Base-by-base conservation (phyloP, 2,113 vertebrate species). In the Panthera tigris region DNA sequence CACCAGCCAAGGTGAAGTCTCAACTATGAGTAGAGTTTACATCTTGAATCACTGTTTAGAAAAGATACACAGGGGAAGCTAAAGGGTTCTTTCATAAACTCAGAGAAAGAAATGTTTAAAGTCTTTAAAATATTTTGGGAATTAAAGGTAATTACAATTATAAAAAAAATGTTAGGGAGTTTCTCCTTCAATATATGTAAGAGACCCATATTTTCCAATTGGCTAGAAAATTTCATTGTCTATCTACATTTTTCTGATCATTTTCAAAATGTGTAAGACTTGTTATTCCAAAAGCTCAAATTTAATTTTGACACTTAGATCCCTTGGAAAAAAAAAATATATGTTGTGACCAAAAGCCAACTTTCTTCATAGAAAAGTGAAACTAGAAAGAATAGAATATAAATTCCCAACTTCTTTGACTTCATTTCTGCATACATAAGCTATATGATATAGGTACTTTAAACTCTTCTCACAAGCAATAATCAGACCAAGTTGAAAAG, bases 51-150 rank as follows among this genome's bases (percentile, higher is more conserved):
- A 61, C 73, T 61, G 15, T 71, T 95, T n/a, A 69, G 39, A 85
- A 94, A 76, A 95, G 83, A 92, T 55, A 11, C 65, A 69, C 11
- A 76, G 29, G 10, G 19, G 55, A 89, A 84, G 11, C n/a, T 21
- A 65, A 65, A 69, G 25, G 1, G 39, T 52, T 85, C 78, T 92
- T 92, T 73, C 57, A 74, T 57, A 65, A 78, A 93, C 57, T 89
- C 76, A 94, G 45, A 85, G 74, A 78, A 91, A 87, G 21, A 80
- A 92, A 52, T 31, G 45, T 66, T 91, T 78, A 52, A 94, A 94
- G 25, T 39, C 41, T 39, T 93, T 39, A 52, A 97, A 92, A 55
- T 39, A 80, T 57, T 52, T 92, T 82, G 11, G 6, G 33, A 41
- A 82, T 65, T 33, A 86, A 96, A 86, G 31, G 21, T 82, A 94